A percentile compares a stretch with the other conserved stretches of the same genome.
These are phyloP conservation scores for Bufo bufo DNA, from an alignment of 2,113 vertebrate species.

Conservation along the genomic window DNA sequence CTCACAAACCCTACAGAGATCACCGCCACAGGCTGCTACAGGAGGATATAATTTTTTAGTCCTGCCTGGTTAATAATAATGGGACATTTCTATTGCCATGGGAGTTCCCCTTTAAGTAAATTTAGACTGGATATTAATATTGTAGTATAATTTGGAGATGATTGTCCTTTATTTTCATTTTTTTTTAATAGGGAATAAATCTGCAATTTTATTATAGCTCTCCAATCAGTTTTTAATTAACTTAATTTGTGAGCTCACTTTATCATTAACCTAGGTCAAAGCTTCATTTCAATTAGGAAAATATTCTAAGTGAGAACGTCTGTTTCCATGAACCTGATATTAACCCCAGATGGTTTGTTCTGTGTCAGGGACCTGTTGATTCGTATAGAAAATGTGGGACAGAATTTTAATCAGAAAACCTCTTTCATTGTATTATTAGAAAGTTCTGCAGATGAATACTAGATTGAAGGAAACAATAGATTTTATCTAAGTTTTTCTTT, in stretches of 20 bases:
- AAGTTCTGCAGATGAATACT: not conserved
- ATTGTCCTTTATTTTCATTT: not conserved
- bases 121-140: not conserved
- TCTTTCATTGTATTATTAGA: not conserved
- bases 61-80: too few relatives aligned
- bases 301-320: not conserved
- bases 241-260: slow-evolving; percentile 21
- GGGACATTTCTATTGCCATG: not conserved
- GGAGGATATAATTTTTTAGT: too few relatives aligned
- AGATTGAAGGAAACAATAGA: not conserved
- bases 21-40: too few relatives aligned
- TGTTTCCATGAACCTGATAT: slow-evolving; percentile 6
- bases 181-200: not conserved
- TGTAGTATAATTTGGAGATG: not conserved
- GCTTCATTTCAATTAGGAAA: slow-evolving; percentile 35
- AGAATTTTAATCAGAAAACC: not conserved
- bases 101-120: not conserved
- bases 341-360: slow-evolving; percentile 2
- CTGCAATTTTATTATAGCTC: not conserved
- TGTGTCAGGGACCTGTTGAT: slow-evolving; percentile 4
- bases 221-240: slow-evolving; percentile 34
- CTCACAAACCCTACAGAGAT: too few relatives aligned
- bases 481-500: too few relatives aligned
- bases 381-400: not conserved
- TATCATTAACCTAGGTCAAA: slow-evolving; percentile 34